A percentile compares a stretch with the other conserved stretches of the same genome.
Evolutionary conservation across 1,140 invertebrate genomes (phyloP).

Genomic region (Wiebesia pumilae): DNA sequence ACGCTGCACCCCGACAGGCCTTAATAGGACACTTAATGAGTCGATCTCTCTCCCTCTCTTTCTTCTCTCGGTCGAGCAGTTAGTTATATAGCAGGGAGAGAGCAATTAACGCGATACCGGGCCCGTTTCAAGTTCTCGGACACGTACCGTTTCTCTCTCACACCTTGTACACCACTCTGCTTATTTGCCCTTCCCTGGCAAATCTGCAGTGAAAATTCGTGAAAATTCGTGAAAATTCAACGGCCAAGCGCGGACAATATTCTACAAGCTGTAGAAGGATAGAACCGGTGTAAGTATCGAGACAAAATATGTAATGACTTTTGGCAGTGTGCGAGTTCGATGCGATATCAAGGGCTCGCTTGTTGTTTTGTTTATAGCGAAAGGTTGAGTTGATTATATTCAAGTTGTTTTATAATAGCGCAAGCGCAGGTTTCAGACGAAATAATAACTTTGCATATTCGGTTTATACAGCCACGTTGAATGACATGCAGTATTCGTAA

Average conservation of each 20-base stretch:
- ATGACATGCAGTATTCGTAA: no score
- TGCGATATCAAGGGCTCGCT: no score
- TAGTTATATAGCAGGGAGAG: background rate
- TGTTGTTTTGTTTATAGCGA: no score
- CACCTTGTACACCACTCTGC: background rate
- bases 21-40: conserved; percentile 46
- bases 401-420: no score
- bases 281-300: background rate
- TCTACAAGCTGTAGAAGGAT: no score
- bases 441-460: no score
- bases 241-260: background rate
- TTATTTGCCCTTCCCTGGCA: background rate
- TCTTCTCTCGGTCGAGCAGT: background rate
- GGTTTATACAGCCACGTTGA: no score
- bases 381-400: no score
- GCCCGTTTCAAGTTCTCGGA: conserved; percentile 19
- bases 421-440: no score
- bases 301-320: background rate
- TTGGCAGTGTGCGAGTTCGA: no score
- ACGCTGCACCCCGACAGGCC: conserved; percentile 40
- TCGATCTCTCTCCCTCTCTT: background rate
- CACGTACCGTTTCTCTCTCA: background rate
- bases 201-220: conserved; percentile 13
- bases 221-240: no score
- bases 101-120: conserved; percentile 44